Evolutionary conservation across 35 echinoderm and acorn worm species (phyloP), one percentile per base, ranked within the genome.

Genomic region (Ptychodera flava): DNA sequence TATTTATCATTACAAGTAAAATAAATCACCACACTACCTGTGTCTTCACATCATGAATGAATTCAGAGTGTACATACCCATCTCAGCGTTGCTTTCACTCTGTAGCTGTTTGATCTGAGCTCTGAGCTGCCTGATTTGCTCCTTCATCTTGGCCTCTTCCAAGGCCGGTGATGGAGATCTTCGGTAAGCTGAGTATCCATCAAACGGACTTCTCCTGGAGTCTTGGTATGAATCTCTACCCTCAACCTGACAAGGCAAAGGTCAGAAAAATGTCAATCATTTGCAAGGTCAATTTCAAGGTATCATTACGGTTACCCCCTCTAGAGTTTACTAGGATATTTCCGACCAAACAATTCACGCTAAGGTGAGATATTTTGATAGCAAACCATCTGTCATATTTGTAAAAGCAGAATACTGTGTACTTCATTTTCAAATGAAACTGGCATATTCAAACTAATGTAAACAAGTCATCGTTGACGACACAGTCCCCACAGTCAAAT

Each of bases 71-170:
- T 29, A 80, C 28, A 31, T 83, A 83, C 82, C 82, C 37, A 10
- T 36, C 1, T 83, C 82, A 36, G 34, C 32, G 37, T 16, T 83
- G 14, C 35, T 37, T 83, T 83, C 82, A 37, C 1, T 36, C 37
- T 37, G 82, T 36, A 83, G 82, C 37, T 83, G 33, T 83, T 36
- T 83, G 30, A 36, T 36, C 28, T 83, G 82, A 2, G 35, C 28
- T 28, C 35, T 83, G n/a, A 83, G 82, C 37, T 83, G 82, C 29
- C 82, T 16, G 12, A 36, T 36, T 27, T 83, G 33, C 29, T 83
- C 82, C 37, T 36, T 83, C 82, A 83, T 15, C 37, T 83, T 83
- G 16, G 34, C 34, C 28, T 36, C 82, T 36, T 83, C 82, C 30
- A 36, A 34, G 10, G 16, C 35, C 28, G 31, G 16, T 83, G 82